Percentiles rank a stretch among this genome's conserved stretches.
These are phyloP conservation scores for Leptoclinus maculatus DNA, from an alignment of 2,797 vertebrate species.

Conservation along the genomic window DNA sequence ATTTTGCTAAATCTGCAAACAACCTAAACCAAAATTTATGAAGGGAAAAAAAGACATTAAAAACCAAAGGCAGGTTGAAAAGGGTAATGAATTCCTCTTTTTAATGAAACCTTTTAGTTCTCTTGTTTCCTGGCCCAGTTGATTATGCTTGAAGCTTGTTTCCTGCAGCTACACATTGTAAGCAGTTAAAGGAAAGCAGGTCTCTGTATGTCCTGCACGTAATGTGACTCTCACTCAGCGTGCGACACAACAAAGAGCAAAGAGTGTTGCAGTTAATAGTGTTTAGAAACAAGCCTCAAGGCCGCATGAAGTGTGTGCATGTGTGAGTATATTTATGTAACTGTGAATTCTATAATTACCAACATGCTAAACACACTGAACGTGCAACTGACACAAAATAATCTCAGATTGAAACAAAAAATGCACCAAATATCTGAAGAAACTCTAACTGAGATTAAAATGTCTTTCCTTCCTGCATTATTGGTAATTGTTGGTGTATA, in stretches of 20 bases:
- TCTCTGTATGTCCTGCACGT: slow-evolving; percentile 72
- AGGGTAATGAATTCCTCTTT: background rate
- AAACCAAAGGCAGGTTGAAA: background rate
- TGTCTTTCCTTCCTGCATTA: no score
- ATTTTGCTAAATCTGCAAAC: background rate
- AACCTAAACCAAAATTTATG: slow-evolving; percentile 2
- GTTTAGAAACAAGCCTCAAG: background rate
- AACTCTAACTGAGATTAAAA: no score
- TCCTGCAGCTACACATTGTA: slow-evolving; percentile 35
- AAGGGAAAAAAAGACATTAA: background rate
- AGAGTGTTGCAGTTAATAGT: slow-evolving; percentile 10
- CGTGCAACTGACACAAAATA: background rate
- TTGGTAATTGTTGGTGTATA: no score
- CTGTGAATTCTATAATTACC: background rate
- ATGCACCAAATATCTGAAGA: background rate
- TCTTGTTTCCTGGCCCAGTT: background rate
- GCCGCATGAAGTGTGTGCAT: background rate
- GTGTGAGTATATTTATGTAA: background rate
- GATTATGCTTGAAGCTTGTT: slow-evolving; percentile 33
- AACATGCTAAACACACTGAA: background rate
- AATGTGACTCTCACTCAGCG: slow-evolving; percentile 41
- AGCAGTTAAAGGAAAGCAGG: slow-evolving; percentile 41
- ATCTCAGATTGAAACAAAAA: background rate
- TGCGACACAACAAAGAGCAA: slow-evolving; percentile 38
- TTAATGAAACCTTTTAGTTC: slow-evolving; percentile 7